Percentiles rank a stretch among this genome's conserved stretches.
These are phyloP conservation scores for Drosophila asahinai DNA, from an alignment of 1,140 invertebrate genomes.

Conservation along the genomic window DNA sequence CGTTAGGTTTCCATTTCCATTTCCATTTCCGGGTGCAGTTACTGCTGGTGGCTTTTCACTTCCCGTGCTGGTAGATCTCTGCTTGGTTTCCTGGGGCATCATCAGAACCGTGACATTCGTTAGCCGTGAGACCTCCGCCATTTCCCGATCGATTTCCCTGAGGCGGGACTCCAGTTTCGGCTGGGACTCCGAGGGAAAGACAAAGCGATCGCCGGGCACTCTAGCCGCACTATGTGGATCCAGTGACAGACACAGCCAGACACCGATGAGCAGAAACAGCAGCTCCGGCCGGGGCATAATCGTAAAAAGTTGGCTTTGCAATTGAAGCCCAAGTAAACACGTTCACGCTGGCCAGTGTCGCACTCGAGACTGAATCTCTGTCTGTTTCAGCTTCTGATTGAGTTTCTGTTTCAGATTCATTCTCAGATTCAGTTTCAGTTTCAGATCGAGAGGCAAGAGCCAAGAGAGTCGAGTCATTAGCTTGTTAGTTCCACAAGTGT, in stretches of 20 bases:
- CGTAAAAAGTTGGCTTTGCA: slow-evolving; percentile 21
- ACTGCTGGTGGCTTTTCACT: background rate
- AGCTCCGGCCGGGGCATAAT: slow-evolving; percentile 30
- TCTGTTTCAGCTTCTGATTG: background rate
- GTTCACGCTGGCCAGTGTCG: slow-evolving; percentile 47
- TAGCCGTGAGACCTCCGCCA: background rate
- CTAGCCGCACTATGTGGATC: slow-evolving; percentile 1
- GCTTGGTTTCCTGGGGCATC: background rate
- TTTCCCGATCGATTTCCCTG: slow-evolving; percentile 8
- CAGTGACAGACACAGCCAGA: slow-evolving; percentile 31
- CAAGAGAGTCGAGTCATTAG: slow-evolving; percentile 17
- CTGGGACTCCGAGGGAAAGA: slow-evolving; percentile 23
- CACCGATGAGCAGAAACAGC: slow-evolving; percentile 18
- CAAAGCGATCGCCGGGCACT: slow-evolving; percentile 23
- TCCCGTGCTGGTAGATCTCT: background rate
- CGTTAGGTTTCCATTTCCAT: slow-evolving; percentile 3
- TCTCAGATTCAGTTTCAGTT: background rate
- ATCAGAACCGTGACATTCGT: background rate
- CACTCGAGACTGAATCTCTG: slow-evolving; percentile 41
- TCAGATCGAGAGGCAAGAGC: slow-evolving; percentile 12
- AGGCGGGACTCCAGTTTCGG: slow-evolving; percentile 6
- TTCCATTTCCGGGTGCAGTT: background rate
- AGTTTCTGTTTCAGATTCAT: slow-evolving; percentile 14
- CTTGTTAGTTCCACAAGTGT: slow-evolving; percentile 37
- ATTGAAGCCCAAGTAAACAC: slow-evolving; percentile 44